Evolutionary conservation across 1,140 invertebrate species (phyloP).

Genomic region (Lanistes nyassanus): DNA sequence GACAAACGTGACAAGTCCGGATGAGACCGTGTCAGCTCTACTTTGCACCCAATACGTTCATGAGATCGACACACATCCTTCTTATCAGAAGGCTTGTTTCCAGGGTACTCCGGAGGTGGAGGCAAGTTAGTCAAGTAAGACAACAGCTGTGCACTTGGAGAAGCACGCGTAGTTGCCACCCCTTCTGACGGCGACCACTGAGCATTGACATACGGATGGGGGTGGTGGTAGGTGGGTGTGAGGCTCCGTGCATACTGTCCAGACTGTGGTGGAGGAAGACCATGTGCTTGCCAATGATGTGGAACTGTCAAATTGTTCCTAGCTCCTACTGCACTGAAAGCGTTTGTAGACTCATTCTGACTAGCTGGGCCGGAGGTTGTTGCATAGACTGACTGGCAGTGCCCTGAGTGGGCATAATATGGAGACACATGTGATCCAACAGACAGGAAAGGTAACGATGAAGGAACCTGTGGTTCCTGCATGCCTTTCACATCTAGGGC

Average conservation of each 20-base stretch:
- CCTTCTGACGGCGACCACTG: slow-evolving; percentile 25
- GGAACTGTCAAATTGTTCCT: slow-evolving; percentile 9
- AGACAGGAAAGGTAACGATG: slow-evolving; percentile 1
- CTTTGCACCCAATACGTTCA: slow-evolving; percentile 47
- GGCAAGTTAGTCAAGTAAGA: slow-evolving; percentile 51
- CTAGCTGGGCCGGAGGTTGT: neutral
- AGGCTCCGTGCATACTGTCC: slow-evolving; percentile 19
- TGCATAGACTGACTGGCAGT: slow-evolving; percentile 17
- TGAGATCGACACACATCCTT: slow-evolving; percentile 51
- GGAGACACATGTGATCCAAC: slow-evolving; percentile 13
- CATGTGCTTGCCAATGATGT: slow-evolving; percentile 17
- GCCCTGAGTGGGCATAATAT: slow-evolving; percentile 11
- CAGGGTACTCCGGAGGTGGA: slow-evolving; percentile 60
- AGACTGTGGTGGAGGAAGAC: slow-evolving; percentile 9
- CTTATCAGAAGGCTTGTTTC: slow-evolving; percentile 72
- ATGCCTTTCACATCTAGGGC: slow-evolving; percentile 20
- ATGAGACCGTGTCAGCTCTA: slow-evolving; percentile 74
- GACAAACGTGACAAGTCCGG: slow-evolving; percentile 72
- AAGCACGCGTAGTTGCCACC: slow-evolving; percentile 7
- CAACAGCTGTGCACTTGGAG: slow-evolving; percentile 21
- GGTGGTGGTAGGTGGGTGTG: slow-evolving; percentile 37
- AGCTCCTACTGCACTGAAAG: neutral
- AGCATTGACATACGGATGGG: slow-evolving; percentile 35
- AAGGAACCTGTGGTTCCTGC: neutral
- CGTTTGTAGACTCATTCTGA: neutral